Evolutionary conservation across 2,888 invertebrate species (phyloP).

Genomic region (Drosophila putrida): DNA sequence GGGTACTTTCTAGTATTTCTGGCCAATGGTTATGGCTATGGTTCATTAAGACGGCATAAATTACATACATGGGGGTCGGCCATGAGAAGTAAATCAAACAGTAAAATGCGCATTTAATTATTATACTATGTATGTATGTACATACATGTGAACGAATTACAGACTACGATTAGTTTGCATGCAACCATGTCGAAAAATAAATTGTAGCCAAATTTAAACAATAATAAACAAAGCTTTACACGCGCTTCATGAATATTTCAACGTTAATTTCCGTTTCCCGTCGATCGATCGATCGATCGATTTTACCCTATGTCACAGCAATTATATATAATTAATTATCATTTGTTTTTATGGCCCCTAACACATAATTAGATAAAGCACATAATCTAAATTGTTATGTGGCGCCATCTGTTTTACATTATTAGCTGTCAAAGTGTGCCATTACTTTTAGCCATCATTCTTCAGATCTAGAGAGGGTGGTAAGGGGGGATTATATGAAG

Average conservation of each 20-base stretch:
- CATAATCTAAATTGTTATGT: conserved; percentile 11
- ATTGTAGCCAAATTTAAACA: conserved; percentile 16
- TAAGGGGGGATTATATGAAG: background rate
- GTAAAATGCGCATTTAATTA: conserved; percentile 47
- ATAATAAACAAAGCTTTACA: conserved; percentile 22
- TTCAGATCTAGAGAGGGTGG: background rate
- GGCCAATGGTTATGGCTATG: conserved; percentile 13
- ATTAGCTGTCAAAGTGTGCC: conserved; percentile 16
- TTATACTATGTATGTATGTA: conserved; percentile 3
- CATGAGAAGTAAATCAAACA: conserved; percentile 55
- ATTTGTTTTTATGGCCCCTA: conserved; percentile 9
- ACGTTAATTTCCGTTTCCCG: conserved; percentile 22
- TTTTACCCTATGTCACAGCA: conserved; percentile 14
- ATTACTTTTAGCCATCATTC: conserved; percentile 8
- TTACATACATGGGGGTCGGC: conserved; percentile 11
- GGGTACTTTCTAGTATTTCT: conserved; percentile 34
- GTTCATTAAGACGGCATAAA: conserved; percentile 32
- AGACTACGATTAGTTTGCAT: conserved; percentile 11
- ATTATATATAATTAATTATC: conserved; percentile 10
- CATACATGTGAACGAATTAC: background rate
- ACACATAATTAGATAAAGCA: conserved; percentile 14
- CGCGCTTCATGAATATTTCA: conserved; percentile 24
- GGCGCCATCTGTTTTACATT: conserved; percentile 20
- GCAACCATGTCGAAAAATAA: conserved; percentile 19
- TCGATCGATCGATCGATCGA: background rate